These are phyloP conservation scores for Cacoxenus indagator DNA, from an alignment of 2,888 invertebrate genomes.

Conservation along the genomic window DNA sequence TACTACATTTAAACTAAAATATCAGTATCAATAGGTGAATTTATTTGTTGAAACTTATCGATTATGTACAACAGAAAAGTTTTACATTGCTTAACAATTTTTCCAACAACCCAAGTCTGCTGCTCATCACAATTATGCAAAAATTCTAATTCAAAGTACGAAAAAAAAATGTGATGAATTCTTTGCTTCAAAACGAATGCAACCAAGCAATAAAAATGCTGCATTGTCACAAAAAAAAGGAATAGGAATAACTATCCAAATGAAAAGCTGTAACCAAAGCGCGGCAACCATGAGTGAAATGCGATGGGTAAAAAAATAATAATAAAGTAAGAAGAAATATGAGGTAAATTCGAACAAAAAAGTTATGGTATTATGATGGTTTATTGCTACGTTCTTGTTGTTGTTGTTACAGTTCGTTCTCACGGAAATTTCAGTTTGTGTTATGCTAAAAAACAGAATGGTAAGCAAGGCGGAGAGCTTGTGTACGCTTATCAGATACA, in stretches of 20 bases:
- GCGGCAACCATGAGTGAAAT: slow-evolving; percentile 1
- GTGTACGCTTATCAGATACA: background rate
- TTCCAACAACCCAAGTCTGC: too few species aligned
- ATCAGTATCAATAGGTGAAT: too few species aligned
- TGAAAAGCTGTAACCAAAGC: slow-evolving; percentile 1
- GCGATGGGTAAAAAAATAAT: slow-evolving; percentile 1
- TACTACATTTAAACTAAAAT: too few species aligned
- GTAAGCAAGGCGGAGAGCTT: background rate
- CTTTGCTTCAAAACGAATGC: background rate
- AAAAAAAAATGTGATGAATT: background rate
- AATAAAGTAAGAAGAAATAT: slow-evolving; percentile 30
- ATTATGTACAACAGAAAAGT: too few species aligned
- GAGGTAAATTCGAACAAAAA: slow-evolving; percentile 34
- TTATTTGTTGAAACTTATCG: too few species aligned
- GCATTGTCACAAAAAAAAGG: background rate
- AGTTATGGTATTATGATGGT: slow-evolving; percentile 62
- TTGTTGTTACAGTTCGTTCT: slow-evolving; percentile 39
- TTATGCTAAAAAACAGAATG: slow-evolving; percentile 27
- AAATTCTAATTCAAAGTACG: too few species aligned
- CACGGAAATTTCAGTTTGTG: slow-evolving; percentile 61
- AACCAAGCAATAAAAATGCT: background rate
- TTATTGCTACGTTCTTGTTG: slow-evolving; percentile 38
- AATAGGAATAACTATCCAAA: background rate
- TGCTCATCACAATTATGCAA: too few species aligned
- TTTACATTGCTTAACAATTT: too few species aligned